A percentile compares a stretch with the other conserved stretches of the same genome.
Evolutionary conservation across 1,140 invertebrate genomes (phyloP).

Genomic region (Subanguina moxae): DNA sequence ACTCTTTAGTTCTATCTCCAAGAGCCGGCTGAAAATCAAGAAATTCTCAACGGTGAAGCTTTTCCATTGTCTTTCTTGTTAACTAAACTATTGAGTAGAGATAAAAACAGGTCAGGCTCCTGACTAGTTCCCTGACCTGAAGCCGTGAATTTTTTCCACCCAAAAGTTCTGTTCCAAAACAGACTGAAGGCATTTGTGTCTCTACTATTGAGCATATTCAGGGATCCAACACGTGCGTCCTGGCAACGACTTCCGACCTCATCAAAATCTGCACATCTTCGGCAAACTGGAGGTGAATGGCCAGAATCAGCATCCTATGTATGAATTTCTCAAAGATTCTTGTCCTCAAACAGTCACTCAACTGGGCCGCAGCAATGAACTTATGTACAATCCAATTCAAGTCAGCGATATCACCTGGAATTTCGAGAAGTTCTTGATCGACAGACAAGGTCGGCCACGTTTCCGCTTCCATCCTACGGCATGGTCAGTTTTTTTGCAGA

Average conservation of each 20-base stretch:
- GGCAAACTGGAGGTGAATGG: conserved; percentile 62
- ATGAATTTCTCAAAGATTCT: conserved; percentile 59
- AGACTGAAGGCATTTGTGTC: conserved; percentile 42
- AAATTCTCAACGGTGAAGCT: conserved; percentile 52
- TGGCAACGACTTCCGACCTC: conserved; percentile 60
- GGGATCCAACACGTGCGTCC: conserved; percentile 61
- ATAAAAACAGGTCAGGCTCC: no score
- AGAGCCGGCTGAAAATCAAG: conserved; percentile 58
- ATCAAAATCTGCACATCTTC: conserved; percentile 60
- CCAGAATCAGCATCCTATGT: conserved; percentile 60
- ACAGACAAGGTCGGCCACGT: conserved; percentile 62
- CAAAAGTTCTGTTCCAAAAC: not conserved
- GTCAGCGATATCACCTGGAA: conserved; percentile 64
- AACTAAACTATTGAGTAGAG: no score
- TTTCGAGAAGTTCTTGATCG: conserved; percentile 67
- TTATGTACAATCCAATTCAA: conserved; percentile 61
- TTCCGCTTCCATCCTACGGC: conserved; percentile 60
- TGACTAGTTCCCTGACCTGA: no score
- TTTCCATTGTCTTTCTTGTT: no score
- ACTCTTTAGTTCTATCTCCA: conserved; percentile 55
- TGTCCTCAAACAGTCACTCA: conserved; percentile 57
- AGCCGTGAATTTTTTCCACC: not conserved
- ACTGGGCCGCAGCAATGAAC: conserved; percentile 57
- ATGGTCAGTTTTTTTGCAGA: not conserved
- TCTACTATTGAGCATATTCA: not conserved